These are phyloP conservation scores for Tetragnatha montana DNA, from an alignment of 2,888 invertebrate genomes.

Conservation along the genomic window DNA sequence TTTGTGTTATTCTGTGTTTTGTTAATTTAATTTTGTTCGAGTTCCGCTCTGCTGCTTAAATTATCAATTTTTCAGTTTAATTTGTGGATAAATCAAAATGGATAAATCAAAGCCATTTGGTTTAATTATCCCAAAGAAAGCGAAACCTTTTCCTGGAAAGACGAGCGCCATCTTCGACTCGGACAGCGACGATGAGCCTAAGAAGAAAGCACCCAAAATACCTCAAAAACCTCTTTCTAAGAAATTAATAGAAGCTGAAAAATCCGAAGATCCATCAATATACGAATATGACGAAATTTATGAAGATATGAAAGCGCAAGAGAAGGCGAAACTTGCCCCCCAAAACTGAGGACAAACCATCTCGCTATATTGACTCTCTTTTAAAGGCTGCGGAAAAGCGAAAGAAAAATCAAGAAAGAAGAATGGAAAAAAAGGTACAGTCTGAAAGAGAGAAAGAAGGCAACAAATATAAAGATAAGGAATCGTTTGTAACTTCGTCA, in stretches of 20 bases:
- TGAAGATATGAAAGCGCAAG: constrained; percentile 89
- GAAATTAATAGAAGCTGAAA: constrained; percentile 80
- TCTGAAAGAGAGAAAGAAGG: constrained; percentile 96
- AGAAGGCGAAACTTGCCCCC: constrained; percentile 81
- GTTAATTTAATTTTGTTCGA: too few species aligned
- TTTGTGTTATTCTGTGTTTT: too few species aligned
- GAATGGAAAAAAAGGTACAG: constrained; percentile 91
- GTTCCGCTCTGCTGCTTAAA: too few species aligned
- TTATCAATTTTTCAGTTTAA: too few species aligned
- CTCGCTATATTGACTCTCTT: constrained; percentile 89
- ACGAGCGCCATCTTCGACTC: constrained; percentile 72
- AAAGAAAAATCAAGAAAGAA: constrained; percentile 91
- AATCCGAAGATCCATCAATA: constrained; percentile 93
- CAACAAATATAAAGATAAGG: constrained; percentile 94
- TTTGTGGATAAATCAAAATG: too few species aligned
- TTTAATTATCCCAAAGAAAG: constrained; percentile 30
- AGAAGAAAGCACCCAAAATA: constrained; percentile 29
- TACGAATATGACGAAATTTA: constrained; percentile 97
- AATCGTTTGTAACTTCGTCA: constrained; percentile 94
- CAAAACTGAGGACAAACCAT: constrained; percentile 76
- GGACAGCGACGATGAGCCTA: constrained; percentile 80
- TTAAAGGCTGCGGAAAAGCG: constrained; percentile 89
- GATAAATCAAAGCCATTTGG: constrained; percentile 36
- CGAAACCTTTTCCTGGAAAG: background rate
- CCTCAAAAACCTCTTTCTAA: constrained; percentile 57